Evolutionary conservation across 2,113 vertebrate species (phyloP), one percentile per base, ranked within the genome.

Genomic region (Trichechus manatus): DNA sequence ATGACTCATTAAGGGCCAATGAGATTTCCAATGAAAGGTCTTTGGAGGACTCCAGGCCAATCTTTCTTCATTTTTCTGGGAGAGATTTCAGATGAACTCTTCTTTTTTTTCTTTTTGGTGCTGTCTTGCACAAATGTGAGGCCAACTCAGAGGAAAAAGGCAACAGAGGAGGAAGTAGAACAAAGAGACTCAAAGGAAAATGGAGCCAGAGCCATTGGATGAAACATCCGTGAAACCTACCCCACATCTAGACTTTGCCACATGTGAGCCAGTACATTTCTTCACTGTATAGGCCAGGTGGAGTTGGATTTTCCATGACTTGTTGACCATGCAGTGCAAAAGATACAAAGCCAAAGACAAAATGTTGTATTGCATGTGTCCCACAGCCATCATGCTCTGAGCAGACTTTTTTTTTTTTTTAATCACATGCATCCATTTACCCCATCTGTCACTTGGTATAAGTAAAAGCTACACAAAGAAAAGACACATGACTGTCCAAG

Each of bases 381-480:
- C 61, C 91, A 92, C 9, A 91, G 31, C 23, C 31, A 63, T 68
- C n/a, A 5, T 56, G 39, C 15, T 87, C 78, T 75, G 42, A 86
- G 61, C 56, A 94, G 47, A 68, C 4, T 27, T 36, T 93, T 96
- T 94, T 68, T 68, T 75, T 61, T 61, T 61, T 22, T 6, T 23
- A 94, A 90, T 82, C 59, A 93, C 44, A 92, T 33, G 17, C n/a
- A 97, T 96, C 59, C 39, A 39, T 47, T 10, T 93, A 85, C 19
- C 93, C 86, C 93, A 96, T 88, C 79, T 95, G 84, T 86, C 78
- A 82, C n/a, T 94, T 95, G 59, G 27, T 97, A 63, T 82, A 96
- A 95, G 82, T 93, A 92, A 96, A 94, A 97, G 19, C 75, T 95
- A 97, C 36, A 97, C 77, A 95, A 74, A 95, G 31, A 96, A 94